Evolutionary conservation across 2,113 vertebrate genomes (phyloP).

Genomic region (Panthera uncia): DNA sequence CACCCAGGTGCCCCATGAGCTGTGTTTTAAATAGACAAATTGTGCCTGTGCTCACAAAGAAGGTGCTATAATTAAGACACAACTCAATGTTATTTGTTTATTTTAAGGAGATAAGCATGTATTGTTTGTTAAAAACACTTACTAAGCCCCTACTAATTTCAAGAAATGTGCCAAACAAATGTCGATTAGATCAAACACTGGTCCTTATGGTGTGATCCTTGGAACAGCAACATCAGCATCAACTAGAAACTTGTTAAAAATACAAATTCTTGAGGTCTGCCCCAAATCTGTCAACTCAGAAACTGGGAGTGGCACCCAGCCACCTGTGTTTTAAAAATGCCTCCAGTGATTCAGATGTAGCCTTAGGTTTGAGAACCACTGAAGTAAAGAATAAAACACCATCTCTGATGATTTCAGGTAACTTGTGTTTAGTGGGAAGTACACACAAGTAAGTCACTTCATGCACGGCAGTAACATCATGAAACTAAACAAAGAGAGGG

Average conservation of each 20-base stretch:
- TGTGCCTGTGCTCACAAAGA: background rate
- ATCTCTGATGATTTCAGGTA: background rate
- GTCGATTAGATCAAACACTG: background rate
- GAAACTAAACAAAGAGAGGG: background rate
- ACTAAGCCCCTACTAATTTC: background rate
- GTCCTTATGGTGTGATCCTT: background rate
- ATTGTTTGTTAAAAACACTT: background rate
- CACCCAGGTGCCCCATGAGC: background rate
- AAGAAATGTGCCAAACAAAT: background rate
- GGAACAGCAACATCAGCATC: background rate
- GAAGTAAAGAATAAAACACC: background rate
- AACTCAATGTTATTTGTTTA: background rate
- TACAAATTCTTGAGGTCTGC: background rate
- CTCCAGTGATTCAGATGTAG: background rate
- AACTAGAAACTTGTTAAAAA: background rate
- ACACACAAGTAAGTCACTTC: background rate
- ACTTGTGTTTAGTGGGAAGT: background rate
- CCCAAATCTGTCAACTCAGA: background rate
- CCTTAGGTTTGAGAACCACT: background rate
- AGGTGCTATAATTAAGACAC: background rate
- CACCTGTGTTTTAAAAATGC: background rate
- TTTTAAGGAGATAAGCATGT: background rate
- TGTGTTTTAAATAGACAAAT: background rate
- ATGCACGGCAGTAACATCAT: fast-evolving
- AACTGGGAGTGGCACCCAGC: background rate